These are phyloP conservation scores for Thaumatotibia leucotreta DNA, from an alignment of 1,140 invertebrate species.

Conservation along the genomic window DNA sequence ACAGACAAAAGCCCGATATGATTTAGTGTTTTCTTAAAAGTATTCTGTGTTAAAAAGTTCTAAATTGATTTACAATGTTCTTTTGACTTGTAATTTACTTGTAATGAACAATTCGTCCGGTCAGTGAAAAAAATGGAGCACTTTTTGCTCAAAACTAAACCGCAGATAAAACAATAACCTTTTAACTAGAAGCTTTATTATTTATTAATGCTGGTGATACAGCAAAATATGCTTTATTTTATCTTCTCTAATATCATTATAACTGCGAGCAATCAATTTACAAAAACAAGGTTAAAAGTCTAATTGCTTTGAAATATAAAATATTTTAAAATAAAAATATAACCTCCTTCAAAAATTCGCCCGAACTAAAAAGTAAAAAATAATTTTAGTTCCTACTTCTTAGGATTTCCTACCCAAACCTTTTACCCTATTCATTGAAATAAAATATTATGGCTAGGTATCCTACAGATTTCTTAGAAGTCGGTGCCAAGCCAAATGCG, in stretches of 20 bases:
- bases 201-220: neutral
- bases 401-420: too few species aligned
- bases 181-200: neutral
- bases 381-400: too few species aligned
- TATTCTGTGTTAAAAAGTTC: neutral
- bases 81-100: neutral
- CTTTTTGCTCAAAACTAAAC: neutral
- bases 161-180: neutral
- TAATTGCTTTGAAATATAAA: constrained; percentile 16
- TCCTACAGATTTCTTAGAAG: too few species aligned
- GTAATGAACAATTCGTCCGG: neutral
- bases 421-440: too few species aligned
- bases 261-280: neutral
- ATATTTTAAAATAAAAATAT: too few species aligned
- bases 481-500: too few species aligned
- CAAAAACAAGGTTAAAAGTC: neutral
- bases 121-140: neutral
- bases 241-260: neutral
- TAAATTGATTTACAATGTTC: constrained; percentile 1
- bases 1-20: constrained; percentile 52
- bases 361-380: too few species aligned
- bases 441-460: too few species aligned
- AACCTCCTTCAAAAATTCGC: too few species aligned
- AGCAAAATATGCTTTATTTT: neutral
- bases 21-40: constrained; percentile 46